phyloP scores from a whole-genome alignment of 2,797 vertebrate species.

The Smutsia gigantea region DNA sequence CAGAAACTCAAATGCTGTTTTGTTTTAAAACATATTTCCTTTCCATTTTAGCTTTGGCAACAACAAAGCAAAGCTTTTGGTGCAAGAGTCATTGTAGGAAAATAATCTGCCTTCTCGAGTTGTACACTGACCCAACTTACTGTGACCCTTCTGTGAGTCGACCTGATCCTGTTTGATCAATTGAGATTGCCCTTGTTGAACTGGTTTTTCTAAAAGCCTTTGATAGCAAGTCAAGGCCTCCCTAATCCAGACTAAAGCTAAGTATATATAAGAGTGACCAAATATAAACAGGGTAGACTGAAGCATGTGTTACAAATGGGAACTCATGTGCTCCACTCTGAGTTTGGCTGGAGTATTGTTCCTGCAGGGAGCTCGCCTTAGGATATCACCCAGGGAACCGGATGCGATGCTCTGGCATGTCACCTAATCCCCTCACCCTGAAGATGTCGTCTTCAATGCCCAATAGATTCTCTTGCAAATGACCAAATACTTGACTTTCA shows the following conservation, averaged over 20 bases:
- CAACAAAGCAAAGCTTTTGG: neutral
- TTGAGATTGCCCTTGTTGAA: neutral
- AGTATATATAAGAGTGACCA: neutral
- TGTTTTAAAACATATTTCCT: slow-evolving; percentile 6
- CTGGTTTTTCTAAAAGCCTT: slow-evolving; percentile 33
- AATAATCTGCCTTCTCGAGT: neutral
- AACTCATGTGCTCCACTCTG: neutral
- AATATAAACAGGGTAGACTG: neutral
- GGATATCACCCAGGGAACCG: neutral
- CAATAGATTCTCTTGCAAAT: slow-evolving; percentile 66
- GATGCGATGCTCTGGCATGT: neutral
- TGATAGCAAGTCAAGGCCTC: neutral
- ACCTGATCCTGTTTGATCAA: neutral
- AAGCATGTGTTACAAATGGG: neutral
- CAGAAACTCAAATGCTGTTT: slow-evolving; percentile 28
- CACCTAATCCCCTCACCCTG: slow-evolving; percentile 10
- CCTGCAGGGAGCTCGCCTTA: neutral
- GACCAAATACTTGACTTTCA: slow-evolving; percentile 72
- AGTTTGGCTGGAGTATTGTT: neutral
- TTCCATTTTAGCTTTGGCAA: neutral
- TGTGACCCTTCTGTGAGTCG: neutral
- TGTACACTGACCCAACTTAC: neutral
- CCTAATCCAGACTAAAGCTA: slow-evolving; percentile 42
- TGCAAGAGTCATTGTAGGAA: neutral
- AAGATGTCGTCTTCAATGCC: slow-evolving; percentile 30